A percentile compares a stretch with the other conserved stretches of the same genome.
These are phyloP conservation scores for Cyclargus thomasi DNA, from an alignment of 1,140 invertebrate genomes.

Conservation along the genomic window DNA sequence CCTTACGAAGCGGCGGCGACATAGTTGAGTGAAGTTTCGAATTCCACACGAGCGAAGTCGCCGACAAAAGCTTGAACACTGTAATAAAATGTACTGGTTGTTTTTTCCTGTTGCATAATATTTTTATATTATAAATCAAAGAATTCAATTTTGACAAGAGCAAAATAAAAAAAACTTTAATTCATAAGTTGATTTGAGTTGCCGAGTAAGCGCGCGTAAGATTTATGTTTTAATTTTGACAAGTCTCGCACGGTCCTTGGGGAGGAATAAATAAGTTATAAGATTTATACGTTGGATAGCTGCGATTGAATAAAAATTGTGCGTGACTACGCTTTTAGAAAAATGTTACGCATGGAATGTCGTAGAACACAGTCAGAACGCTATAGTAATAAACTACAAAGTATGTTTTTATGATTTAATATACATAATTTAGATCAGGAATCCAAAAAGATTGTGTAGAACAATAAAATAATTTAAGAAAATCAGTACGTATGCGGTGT, in stretches of 20 bases:
- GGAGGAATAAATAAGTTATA: slow-evolving; percentile 40
- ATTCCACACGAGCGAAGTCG: too few species aligned
- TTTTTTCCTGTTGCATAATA: not conserved
- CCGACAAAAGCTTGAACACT: too few species aligned
- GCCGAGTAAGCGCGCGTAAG: slow-evolving; percentile 27
- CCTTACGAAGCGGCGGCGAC: too few species aligned
- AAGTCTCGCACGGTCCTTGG: slow-evolving; percentile 33
- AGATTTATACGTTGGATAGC: slow-evolving; percentile 36
- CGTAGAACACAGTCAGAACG: too few species aligned
- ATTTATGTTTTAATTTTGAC: slow-evolving; percentile 44
- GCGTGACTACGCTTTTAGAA: slow-evolving; percentile 6
- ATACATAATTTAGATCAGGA: too few species aligned
- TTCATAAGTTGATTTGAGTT: slow-evolving; percentile 31
- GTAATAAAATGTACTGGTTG: not conserved
- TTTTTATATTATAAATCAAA: slow-evolving; percentile 2
- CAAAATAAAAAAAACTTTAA: slow-evolving; percentile 26
- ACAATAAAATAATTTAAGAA: too few species aligned
- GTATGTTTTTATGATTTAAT: too few species aligned
- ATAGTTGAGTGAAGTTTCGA: too few species aligned
- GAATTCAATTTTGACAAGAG: not conserved
- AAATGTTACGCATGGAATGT: not conserved
- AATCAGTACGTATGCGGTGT: too few species aligned
- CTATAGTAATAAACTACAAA: too few species aligned
- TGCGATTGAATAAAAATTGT: slow-evolving; percentile 32
- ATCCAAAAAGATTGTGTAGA: too few species aligned